phyloP scores from a whole-genome alignment of 2,888 invertebrate species.

The Nezara viridula region DNA sequence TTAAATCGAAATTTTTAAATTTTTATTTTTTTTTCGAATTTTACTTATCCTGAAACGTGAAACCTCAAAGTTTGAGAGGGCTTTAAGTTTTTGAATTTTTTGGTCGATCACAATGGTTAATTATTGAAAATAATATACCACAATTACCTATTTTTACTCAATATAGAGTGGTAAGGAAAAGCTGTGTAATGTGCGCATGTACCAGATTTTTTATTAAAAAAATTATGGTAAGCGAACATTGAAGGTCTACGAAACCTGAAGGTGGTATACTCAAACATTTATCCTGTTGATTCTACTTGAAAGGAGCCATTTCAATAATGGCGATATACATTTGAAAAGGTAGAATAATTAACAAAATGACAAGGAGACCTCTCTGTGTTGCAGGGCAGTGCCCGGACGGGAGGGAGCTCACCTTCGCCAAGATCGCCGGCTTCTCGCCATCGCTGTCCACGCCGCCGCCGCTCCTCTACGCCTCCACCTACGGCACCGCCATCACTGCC shows the following conservation, averaged over 20 bases:
- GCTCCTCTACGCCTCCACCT: slow-evolving; percentile 65
- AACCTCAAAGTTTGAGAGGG: too few species aligned
- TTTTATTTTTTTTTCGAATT: too few species aligned
- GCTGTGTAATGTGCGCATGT: too few species aligned
- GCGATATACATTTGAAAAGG: neutral
- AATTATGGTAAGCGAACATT: neutral
- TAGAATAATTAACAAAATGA: neutral
- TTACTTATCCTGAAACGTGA: too few species aligned
- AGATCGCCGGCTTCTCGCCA: slow-evolving; percentile 66
- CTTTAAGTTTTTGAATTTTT: too few species aligned
- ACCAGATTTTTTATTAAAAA: neutral
- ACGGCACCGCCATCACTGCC: slow-evolving; percentile 66
- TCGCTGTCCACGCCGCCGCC: slow-evolving; percentile 64
- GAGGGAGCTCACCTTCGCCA: slow-evolving; percentile 65
- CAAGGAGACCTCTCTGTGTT: neutral
- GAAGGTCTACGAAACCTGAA: neutral
- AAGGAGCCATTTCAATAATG: neutral
- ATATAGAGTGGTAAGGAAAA: too few species aligned
- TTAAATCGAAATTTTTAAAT: too few species aligned
- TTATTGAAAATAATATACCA: too few species aligned
- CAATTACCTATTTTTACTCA: too few species aligned
- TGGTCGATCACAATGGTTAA: too few species aligned
- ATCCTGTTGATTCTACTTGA: neutral
- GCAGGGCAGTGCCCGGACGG: slow-evolving; percentile 62
- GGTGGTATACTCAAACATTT: neutral